phyloP scores from a whole-genome alignment of 1,140 invertebrate species.

The Pinna nobilis region DNA sequence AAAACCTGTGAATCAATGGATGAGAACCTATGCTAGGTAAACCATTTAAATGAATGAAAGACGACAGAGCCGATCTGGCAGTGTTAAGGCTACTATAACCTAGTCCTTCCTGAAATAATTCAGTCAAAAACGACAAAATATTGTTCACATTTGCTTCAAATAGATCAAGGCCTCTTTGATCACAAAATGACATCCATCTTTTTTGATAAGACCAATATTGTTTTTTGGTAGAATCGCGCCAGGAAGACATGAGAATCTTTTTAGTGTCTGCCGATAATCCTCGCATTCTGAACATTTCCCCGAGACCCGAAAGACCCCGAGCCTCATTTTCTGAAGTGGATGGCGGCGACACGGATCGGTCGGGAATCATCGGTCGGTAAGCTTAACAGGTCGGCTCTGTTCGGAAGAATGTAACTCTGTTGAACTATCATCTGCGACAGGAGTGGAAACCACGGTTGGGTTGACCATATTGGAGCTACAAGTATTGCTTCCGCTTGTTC shows the following conservation, averaged over 20 bases:
- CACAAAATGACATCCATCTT: constrained; percentile 28
- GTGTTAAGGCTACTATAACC: constrained; percentile 43
- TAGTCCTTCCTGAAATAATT: constrained; percentile 16
- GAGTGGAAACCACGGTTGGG: constrained; percentile 31
- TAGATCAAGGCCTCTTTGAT: constrained; percentile 7
- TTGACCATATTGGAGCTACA: constrained; percentile 33
- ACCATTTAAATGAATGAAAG: constrained; percentile 22
- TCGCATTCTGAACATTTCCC: constrained; percentile 1
- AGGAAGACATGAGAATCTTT: constrained; percentile 26
- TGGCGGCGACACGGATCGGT: background rate
- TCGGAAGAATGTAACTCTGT: background rate
- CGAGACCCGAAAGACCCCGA: constrained; percentile 35
- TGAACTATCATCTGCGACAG: background rate
- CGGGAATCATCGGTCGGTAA: constrained; percentile 27
- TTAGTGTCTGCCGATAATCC: constrained; percentile 36
- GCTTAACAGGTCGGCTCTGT: too few species aligned
- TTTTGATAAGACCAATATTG: constrained; percentile 26
- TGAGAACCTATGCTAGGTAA: constrained; percentile 17
- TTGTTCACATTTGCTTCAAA: constrained; percentile 21
- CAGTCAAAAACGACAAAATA: constrained; percentile 31
- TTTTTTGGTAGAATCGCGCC: constrained; percentile 27
- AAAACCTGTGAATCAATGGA: constrained; percentile 32
- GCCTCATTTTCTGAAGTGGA: constrained; percentile 3
- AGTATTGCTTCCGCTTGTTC: constrained; percentile 33
- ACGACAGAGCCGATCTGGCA: constrained; percentile 26